Base-by-base conservation (phyloP, 2,888 invertebrate genomes). In the Diaperis boleti region DNA sequence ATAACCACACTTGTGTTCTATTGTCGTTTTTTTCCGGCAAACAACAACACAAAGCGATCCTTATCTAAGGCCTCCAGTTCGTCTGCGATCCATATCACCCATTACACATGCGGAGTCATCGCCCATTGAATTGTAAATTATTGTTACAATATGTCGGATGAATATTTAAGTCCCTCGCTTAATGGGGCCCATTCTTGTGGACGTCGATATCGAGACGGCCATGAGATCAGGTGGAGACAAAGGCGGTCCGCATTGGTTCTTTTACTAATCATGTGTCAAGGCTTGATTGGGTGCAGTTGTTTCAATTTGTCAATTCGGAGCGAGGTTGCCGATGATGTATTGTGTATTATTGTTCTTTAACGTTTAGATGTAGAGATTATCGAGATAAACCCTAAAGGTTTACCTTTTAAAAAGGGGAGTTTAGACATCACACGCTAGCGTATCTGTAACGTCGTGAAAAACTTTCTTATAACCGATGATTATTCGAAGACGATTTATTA, bases 71-170 rank as follows among this genome's bases (percentile, higher is more conserved):
- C 60, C 59, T 63, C 60, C 37, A 59, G 59, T 59, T 45, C 52
- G 52, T 59, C 63, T 62, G 64, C 67, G 76, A 76, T 76, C 68
- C 67, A 68, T 73, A 76, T 76, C 75, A 72, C 66, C 70, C 74
- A 74, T 72, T 75, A 76, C 74, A 76, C 72, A 76, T 78, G 77
- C 76, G 69, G 68, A 77, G 76, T 77, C 77, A 78, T 76, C 74
- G 68, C 66, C 69, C 74, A 78, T 78, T 78, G 77, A 77, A 78
- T 78, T 78, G 78, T 77, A 78, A 77, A 78, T 77, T 73, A 74
- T 73, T 76, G 65, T 74, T 73, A 74, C 68, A 71, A 76, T 76
- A 71, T 74, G 72, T 75, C 70, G 75, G 69, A 71, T 72, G 72
- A 68, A 76, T 76, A 74, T 74, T 72, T 72, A 72, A 70, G 72